Evolutionary conservation across 2,797 vertebrate genomes (phyloP).

Genomic region (Arrhamphus sclerolepis): DNA sequence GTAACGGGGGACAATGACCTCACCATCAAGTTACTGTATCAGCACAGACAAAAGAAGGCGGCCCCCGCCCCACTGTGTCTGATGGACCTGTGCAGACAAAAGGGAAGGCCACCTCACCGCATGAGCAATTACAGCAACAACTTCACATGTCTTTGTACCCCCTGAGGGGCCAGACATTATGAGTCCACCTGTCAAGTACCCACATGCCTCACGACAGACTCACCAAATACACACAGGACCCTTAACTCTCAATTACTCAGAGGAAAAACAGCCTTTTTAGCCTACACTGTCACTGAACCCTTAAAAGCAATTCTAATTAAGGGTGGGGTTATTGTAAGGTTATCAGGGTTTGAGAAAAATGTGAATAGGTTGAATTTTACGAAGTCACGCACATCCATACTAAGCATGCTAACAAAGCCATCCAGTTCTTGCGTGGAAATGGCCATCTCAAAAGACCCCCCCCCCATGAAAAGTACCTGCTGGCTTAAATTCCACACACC

Average conservation of each 20-base stretch:
- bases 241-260: conserved; percentile 69
- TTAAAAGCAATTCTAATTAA: conserved; percentile 45
- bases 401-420: conserved; percentile 34
- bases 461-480: conserved; percentile 25
- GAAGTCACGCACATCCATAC: conserved; percentile 18
- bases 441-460: conserved; percentile 46
- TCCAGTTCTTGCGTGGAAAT: conserved; percentile 49
- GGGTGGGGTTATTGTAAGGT: conserved; percentile 18
- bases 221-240: conserved; percentile 76
- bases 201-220: conserved; percentile 68
- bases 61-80: conserved; percentile 56
- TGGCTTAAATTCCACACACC: no score
- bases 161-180: conserved; percentile 75
- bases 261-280: conserved; percentile 50
- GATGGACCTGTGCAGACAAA: conserved; percentile 74
- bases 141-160: conserved; percentile 53
- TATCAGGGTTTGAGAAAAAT: conserved; percentile 20
- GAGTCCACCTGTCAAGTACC: conserved; percentile 84
- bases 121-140: conserved; percentile 87
- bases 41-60: conserved; percentile 43
- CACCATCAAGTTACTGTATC: conserved; percentile 32
- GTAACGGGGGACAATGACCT: conserved; percentile 30
- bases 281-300: conserved; percentile 5
- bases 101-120: conserved; percentile 71
- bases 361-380: conserved; percentile 23